A percentile compares a stretch with the other conserved stretches of the same genome.
These are phyloP conservation scores for Ceratitis capitata DNA, from an alignment of 1,140 invertebrate genomes.

Conservation along the genomic window DNA sequence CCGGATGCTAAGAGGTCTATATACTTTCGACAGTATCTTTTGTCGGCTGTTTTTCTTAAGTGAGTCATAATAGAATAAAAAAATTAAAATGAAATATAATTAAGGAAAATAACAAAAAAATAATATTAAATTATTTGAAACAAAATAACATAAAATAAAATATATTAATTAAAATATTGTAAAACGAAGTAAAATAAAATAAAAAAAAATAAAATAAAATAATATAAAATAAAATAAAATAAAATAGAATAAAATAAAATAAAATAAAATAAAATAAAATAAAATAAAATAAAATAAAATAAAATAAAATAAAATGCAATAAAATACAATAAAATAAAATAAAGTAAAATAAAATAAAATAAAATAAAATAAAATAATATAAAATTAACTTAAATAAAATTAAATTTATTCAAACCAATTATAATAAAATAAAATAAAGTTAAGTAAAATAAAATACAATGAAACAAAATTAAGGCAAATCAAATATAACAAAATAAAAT, in stretches of 20 bases:
- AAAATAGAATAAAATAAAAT: background rate
- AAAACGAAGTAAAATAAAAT: too few species aligned
- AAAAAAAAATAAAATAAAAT: background rate
- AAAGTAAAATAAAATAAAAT: constrained; percentile 21
- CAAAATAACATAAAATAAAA: too few species aligned
- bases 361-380: background rate
- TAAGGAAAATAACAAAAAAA: too few species aligned
- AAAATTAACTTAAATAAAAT: background rate
- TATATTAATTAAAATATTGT: too few species aligned
- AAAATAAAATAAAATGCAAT: background rate
- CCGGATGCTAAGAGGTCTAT: too few species aligned
- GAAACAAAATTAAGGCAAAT: background rate
- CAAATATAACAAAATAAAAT: background rate
- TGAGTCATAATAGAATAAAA: too few species aligned
- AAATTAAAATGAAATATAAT: too few species aligned
- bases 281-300: background rate
- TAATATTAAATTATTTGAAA: too few species aligned
- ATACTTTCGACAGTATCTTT: too few species aligned
- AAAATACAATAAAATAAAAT: background rate
- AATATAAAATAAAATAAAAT: background rate
- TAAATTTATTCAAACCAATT: too few species aligned
- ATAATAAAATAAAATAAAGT: background rate
- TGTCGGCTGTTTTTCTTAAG: too few species aligned
- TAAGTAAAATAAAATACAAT: background rate
- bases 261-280: background rate